Evolutionary conservation across 2,888 invertebrate species (phyloP).

Genomic region (Pinctada fucata): DNA sequence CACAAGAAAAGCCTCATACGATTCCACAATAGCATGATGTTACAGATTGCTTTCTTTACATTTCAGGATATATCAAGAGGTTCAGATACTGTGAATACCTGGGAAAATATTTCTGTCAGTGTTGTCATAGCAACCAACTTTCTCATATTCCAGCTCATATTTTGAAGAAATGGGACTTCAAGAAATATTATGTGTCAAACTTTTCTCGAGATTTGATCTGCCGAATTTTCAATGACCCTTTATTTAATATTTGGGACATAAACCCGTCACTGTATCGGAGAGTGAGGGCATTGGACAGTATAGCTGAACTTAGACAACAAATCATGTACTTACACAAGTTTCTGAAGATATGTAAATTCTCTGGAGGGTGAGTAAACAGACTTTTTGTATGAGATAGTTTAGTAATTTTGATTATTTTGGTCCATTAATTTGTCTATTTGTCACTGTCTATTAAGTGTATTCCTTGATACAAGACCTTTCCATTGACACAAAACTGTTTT

Average conservation of each 20-base stretch:
- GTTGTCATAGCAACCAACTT: constrained; percentile 88
- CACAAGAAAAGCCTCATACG: too few species aligned
- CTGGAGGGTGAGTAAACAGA: constrained; percentile 55
- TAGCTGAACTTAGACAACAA: constrained; percentile 82
- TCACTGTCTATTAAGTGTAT: too few species aligned
- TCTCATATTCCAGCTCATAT: constrained; percentile 82
- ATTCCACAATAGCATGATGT: too few species aligned
- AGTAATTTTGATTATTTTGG: too few species aligned
- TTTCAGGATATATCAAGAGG: constrained; percentile 82
- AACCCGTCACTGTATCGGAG: constrained; percentile 84
- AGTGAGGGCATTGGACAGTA: constrained; percentile 82
- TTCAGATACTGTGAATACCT: constrained; percentile 90
- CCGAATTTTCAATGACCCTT: constrained; percentile 86
- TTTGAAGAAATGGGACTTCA: constrained; percentile 79
- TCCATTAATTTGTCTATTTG: too few species aligned
- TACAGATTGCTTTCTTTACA: constrained; percentile 4
- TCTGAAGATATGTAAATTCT: constrained; percentile 88
- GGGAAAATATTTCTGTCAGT: constrained; percentile 90
- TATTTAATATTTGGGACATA: constrained; percentile 86
- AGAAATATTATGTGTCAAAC: constrained; percentile 87
- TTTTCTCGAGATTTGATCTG: constrained; percentile 87
- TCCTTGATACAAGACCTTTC: too few species aligned
- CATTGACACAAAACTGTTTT: too few species aligned
- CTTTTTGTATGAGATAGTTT: background rate
- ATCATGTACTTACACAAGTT: constrained; percentile 84